Evolutionary conservation across 2,113 vertebrate genomes (phyloP).

Genomic region (Phalacrocorax brasilianus): DNA sequence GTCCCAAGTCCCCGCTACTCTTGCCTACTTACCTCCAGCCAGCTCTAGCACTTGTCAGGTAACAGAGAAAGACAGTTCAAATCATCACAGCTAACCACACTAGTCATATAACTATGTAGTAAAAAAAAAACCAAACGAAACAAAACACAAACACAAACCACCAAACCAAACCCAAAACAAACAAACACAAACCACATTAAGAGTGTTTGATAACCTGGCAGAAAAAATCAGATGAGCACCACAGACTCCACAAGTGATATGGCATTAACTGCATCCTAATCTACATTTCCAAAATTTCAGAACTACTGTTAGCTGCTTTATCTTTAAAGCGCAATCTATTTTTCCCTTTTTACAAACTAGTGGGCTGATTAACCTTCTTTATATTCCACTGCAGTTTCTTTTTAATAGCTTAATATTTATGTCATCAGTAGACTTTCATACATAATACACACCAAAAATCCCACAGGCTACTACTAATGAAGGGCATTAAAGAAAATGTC

Average conservation of each 20-base stretch:
- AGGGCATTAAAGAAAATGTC: not conserved
- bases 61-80: not conserved
- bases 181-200: no score
- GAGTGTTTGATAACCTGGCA: no score
- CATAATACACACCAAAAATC: not conserved
- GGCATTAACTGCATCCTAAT: not conserved
- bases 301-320: not conserved
- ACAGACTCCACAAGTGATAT: not conserved
- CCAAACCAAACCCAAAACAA: no score
- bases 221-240: not conserved
- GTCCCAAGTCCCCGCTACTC: not conserved
- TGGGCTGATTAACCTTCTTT: not conserved
- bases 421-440: not conserved
- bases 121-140: not conserved
- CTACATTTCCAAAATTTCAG: not conserved
- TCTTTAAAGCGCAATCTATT: not conserved
- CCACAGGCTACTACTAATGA: not conserved
- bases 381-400: not conserved
- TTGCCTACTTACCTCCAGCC: not conserved
- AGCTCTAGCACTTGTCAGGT: not conserved
- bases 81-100: not conserved
- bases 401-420: not conserved
- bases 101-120: not conserved
- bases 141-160: no score
- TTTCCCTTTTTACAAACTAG: not conserved